These are phyloP conservation scores for Epinephelus fuscoguttatus DNA, from an alignment of 2,113 vertebrate species.

Conservation along the genomic window DNA sequence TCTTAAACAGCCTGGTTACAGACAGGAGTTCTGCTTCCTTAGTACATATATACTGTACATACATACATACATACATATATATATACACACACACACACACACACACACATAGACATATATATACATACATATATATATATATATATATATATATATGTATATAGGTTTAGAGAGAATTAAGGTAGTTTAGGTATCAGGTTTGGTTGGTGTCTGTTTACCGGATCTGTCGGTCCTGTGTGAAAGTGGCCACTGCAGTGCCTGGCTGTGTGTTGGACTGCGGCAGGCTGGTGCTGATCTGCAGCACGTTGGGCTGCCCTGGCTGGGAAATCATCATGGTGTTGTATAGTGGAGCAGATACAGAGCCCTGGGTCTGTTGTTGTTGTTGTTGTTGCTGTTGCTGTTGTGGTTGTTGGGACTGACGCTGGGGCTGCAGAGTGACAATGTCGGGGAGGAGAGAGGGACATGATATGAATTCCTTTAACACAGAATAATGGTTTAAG, in stretches of 20 bases:
- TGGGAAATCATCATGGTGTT: conserved; percentile 99
- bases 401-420: conserved; percentile 65
- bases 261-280: conserved; percentile 90
- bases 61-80: too few species aligned
- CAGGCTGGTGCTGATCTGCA: conserved; percentile 92
- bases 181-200: neutral
- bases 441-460: neutral
- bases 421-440: conserved; percentile 53
- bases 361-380: conserved; percentile 83
- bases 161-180: neutral
- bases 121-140: too few species aligned
- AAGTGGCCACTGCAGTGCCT: conserved; percentile 90
- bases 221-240: conserved; percentile 93
- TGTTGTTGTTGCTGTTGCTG: conserved; percentile 84
- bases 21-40: neutral
- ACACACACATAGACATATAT: too few species aligned
- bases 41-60: neutral
- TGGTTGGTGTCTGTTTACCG: conserved; percentile 76
- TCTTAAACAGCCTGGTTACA: neutral
- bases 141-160: too few species aligned
- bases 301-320: conserved; percentile 89
- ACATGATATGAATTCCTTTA: conserved; percentile 7
- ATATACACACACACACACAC: too few species aligned
- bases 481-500: neutral
- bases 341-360: conserved; percentile 89